phyloP scores from a whole-genome alignment of 2,113 vertebrate genomes.

The Epinephelus moara region DNA sequence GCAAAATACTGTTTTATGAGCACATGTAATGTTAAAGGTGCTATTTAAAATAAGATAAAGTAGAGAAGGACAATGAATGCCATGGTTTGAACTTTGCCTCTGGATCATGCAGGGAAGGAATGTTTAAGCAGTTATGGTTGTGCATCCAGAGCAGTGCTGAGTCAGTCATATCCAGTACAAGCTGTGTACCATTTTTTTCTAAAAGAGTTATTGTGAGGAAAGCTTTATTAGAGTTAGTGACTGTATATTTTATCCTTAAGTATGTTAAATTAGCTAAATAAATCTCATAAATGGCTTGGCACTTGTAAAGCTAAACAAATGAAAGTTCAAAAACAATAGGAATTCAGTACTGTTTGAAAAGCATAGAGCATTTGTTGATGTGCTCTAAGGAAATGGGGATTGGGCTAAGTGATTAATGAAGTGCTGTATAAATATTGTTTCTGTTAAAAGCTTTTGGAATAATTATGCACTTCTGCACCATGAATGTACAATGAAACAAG shows the following conservation, averaged over 20 bases:
- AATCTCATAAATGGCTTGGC: not conserved
- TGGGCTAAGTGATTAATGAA: not conserved
- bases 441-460: slow-evolving; percentile 2
- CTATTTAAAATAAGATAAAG: not conserved
- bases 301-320: not conserved
- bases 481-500: not conserved
- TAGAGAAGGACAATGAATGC: slow-evolving; percentile 1
- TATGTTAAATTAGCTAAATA: not conserved
- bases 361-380: not conserved
- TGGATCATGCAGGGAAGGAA: slow-evolving; percentile 44
- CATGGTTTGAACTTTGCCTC: slow-evolving; percentile 63
- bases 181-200: not conserved
- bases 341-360: not conserved
- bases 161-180: not conserved
- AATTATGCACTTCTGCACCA: not conserved
- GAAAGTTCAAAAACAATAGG: not conserved
- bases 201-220: not conserved
- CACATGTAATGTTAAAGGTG: not conserved
- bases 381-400: not conserved
- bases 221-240: not conserved
- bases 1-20: slow-evolving; percentile 6
- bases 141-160: slow-evolving; percentile 8
- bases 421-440: not conserved
- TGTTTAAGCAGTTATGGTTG: not conserved
- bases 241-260: not conserved